Base-by-base conservation (phyloP, 1,140 invertebrate species). In the Ostrea edulis region DNA sequence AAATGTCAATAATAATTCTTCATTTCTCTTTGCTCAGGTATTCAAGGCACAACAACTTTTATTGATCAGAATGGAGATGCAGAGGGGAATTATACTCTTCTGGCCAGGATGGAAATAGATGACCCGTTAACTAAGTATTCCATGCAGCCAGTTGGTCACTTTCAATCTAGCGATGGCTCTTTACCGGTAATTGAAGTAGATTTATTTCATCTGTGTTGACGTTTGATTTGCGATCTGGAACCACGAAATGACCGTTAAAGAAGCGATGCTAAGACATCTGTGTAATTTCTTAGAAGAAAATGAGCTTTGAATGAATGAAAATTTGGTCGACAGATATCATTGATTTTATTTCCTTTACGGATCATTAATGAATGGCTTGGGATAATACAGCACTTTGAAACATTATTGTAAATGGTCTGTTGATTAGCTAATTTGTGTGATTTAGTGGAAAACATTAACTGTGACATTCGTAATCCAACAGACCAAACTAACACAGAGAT, bases 71-170 rank as follows among this genome's bases (percentile, higher is more conserved):
- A 97, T 92, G 98, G 98, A 22, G 98, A 99, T 93, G 99, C 98
- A 0, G 98, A 99, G 94, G 98, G 98, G 2, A 99, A 99, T 94
- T 99, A 98, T 95, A 98, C 98, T 0, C 97, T 99, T 54, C 95
- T 99, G 97, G 91, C 95, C 68, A 85, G 91, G 4, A 90, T 92
- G 44, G 92, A 93, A 71, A 93, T 92, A 87, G 88, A 90, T 20
- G 88, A 93, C 8, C 82, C 91, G 12, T 65, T 89, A 22, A 92
- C 93, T 52, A 96, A 97, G 91, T 93, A 94, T 71, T 93, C 93
- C 12, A 94, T 94, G 94, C 58, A 85, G 55, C 93, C 93, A 7
- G 94, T 94, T 12, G 94, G 93, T 20, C 91, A 93, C 81, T 94
- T 94, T 88, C 81, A 91, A 85, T 91, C 92, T 51, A 90, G 86